These are phyloP conservation scores for Zoanthus sociatus DNA, from an alignment of 92 coral and sea anemone species.

Conservation along the genomic window DNA sequence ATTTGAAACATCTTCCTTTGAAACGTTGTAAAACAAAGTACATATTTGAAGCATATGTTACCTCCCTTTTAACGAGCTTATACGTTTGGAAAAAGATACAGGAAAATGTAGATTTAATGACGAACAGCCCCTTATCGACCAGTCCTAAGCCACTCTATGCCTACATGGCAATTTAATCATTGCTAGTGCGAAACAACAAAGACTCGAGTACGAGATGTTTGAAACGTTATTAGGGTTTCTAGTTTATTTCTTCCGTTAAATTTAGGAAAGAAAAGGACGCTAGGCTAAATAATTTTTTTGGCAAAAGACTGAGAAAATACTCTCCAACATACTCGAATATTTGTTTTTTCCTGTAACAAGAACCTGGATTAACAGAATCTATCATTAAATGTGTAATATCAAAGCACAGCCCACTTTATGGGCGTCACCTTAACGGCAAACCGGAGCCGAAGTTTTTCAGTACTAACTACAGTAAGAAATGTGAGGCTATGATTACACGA, in stretches of 20 bases:
- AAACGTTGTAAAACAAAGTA: no score
- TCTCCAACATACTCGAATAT: neutral
- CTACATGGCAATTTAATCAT: neutral
- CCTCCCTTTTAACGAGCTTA: neutral
- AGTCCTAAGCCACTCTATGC: neutral
- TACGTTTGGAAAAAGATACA: neutral
- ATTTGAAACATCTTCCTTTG: neutral
- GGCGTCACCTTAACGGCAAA: slow-evolving; percentile 41
- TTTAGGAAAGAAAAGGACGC: neutral
- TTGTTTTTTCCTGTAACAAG: neutral
- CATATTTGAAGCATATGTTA: neutral
- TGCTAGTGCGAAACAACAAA: slow-evolving; percentile 3
- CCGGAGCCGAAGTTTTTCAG: neutral
- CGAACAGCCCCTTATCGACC: slow-evolving; percentile 18
- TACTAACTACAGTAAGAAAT: slow-evolving; percentile 12
- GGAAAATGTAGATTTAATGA: neutral
- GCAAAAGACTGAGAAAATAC: neutral
- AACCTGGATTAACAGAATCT: neutral
- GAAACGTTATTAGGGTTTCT: neutral
- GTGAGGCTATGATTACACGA: slow-evolving; percentile 1
- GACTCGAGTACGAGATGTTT: neutral
- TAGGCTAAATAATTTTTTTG: neutral
- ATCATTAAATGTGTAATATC: neutral
- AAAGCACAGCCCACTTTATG: slow-evolving; percentile 9
- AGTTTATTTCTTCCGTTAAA: neutral